Evolutionary conservation across 2,888 invertebrate species (phyloP).

Genomic region (Orthosia gothica): DNA sequence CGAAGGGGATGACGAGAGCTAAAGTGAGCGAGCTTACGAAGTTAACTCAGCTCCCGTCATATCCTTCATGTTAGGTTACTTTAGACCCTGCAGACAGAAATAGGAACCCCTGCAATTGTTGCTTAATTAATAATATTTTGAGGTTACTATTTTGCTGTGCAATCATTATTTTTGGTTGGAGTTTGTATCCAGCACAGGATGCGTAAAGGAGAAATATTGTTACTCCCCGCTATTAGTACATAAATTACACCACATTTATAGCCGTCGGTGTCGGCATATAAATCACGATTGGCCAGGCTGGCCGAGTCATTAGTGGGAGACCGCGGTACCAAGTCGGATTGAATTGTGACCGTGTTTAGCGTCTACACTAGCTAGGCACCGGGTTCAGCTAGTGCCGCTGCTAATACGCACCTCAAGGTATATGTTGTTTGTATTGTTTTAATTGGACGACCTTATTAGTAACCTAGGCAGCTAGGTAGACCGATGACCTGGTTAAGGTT

Average conservation of each 20-base stretch:
- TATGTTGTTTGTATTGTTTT: conserved; percentile 32
- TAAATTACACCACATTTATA: conserved; percentile 67
- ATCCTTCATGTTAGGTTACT: too few relatives aligned
- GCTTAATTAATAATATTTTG: too few relatives aligned
- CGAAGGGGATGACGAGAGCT: too few relatives aligned
- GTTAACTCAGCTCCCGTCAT: too few relatives aligned
- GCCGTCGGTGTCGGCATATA: conserved; percentile 82
- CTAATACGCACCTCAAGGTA: conserved; percentile 23
- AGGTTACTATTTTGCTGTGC: too few relatives aligned
- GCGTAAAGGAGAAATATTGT: conserved; percentile 12
- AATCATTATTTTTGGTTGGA: too few relatives aligned
- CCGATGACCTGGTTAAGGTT: too few relatives aligned
- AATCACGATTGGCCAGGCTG: conserved; percentile 85
- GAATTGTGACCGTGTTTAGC: conserved; percentile 81
- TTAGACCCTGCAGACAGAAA: too few relatives aligned
- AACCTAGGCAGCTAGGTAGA: background rate
- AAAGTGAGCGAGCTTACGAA: too few relatives aligned
- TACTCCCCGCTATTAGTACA: conserved; percentile 39
- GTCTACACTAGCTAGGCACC: conserved; percentile 50
- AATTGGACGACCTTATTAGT: conserved; percentile 22
- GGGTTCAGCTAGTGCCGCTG: conserved; percentile 25
- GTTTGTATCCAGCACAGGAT: background rate
- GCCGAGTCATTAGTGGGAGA: conserved; percentile 86
- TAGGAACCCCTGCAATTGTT: too few relatives aligned
- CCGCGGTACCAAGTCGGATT: conserved; percentile 80